Evolutionary conservation across 2,888 invertebrate genomes (phyloP).

Genomic region (Euplexia lucipara): DNA sequence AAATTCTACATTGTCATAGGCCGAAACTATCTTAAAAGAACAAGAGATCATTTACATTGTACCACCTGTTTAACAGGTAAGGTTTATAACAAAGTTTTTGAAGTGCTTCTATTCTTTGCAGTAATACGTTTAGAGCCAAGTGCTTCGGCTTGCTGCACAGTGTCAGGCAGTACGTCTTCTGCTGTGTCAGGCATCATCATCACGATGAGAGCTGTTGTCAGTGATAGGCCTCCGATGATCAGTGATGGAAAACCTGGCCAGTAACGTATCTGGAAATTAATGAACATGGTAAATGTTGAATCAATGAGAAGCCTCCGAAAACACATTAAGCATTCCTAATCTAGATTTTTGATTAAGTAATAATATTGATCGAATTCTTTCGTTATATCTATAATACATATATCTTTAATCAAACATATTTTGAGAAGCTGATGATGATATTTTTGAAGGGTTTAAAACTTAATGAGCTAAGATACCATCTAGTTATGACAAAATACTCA

Average conservation of each 20-base stretch:
- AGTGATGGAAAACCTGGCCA: constrained; percentile 70
- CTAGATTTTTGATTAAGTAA: too few relatives aligned
- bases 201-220: constrained; percentile 66
- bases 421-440: too few relatives aligned
- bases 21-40: neutral
- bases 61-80: neutral
- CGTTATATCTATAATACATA: too few relatives aligned
- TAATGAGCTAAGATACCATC: too few relatives aligned
- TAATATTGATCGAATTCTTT: too few relatives aligned
- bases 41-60: constrained; percentile 17
- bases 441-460: too few relatives aligned
- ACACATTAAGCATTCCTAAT: too few relatives aligned
- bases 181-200: constrained; percentile 70
- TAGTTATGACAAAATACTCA: too few relatives aligned
- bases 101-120: constrained; percentile 11
- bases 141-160: constrained; percentile 65
- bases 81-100: constrained; percentile 29
- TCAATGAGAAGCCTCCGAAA: too few relatives aligned
- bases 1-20: too few relatives aligned
- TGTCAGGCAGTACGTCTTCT: constrained; percentile 67
- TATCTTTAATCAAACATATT: too few relatives aligned
- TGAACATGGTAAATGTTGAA: too few relatives aligned
- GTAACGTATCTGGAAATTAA: constrained; percentile 72
- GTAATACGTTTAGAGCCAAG: constrained; percentile 49
- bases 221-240: constrained; percentile 65